Conservation (phyloP, 1,140 invertebrate species). For the Cardiocondyla obscurior region DNA sequence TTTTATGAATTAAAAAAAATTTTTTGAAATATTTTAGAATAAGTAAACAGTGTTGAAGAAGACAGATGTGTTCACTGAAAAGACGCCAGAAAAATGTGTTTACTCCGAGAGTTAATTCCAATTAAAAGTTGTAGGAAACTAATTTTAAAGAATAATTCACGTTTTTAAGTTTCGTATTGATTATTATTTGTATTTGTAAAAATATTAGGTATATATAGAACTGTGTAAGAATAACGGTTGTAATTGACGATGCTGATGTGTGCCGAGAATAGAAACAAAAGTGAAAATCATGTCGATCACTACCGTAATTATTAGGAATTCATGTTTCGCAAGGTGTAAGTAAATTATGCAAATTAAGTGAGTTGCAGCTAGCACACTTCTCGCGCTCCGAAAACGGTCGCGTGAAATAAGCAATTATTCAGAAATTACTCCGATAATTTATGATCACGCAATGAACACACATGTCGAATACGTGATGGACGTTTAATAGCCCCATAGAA, state of each 20-base stretch:
- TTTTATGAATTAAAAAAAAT: no score
- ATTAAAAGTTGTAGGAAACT: background rate
- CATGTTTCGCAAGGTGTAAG: constrained; percentile 46
- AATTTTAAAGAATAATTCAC: background rate
- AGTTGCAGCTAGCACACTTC: constrained; percentile 8
- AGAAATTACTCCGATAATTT: constrained; percentile 53
- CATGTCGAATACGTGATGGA: constrained; percentile 37
- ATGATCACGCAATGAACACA: constrained; percentile 37
- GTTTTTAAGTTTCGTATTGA: background rate
- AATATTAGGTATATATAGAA: no score
- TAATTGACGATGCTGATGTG: background rate
- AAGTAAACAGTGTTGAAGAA: no score
- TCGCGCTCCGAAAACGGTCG: constrained; percentile 42
- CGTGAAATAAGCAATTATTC: constrained; percentile 57
- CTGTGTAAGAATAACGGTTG: background rate
- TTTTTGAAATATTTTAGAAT: no score
- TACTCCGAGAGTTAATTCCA: no score
- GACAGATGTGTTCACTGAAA: no score
- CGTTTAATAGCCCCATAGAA: constrained; percentile 34
- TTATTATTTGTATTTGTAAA: no score
- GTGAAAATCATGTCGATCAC: constrained; percentile 5
- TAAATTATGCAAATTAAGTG: constrained; percentile 57
- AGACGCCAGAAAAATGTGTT: no score
- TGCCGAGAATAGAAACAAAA: constrained; percentile 2
- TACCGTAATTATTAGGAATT: constrained; percentile 33